Conservation (phyloP, 2,797 vertebrate species). For the Graptemys geographica region DNA sequence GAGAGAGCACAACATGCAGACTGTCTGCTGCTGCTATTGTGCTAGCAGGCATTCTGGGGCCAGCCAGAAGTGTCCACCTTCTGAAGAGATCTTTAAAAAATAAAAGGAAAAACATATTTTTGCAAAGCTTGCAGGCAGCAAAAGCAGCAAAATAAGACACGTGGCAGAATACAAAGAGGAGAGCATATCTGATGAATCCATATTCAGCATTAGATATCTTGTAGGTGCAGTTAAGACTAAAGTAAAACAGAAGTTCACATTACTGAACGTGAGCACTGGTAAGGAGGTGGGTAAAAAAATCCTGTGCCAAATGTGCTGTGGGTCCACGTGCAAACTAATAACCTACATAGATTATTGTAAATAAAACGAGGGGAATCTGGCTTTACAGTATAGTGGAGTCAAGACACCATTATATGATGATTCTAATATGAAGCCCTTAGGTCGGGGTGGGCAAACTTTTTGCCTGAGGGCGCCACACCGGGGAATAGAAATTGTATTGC, state of each 20-base stretch:
- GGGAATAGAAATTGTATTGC: no score
- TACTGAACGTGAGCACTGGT: background rate
- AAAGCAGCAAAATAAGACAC: background rate
- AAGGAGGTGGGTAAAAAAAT: background rate
- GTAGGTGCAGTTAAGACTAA: slow-evolving; percentile 8
- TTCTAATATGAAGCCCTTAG: slow-evolving; percentile 13
- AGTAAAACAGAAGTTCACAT: background rate
- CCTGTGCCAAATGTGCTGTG: background rate
- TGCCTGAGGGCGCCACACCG: no score
- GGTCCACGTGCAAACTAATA: background rate
- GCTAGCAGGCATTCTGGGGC: background rate
- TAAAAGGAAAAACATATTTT: background rate
- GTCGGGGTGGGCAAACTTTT: no score
- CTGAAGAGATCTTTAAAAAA: background rate
- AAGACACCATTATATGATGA: background rate
- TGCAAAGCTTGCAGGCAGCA: background rate
- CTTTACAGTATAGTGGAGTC: background rate
- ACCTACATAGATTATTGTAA: background rate
- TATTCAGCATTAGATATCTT: background rate
- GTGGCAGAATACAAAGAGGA: background rate
- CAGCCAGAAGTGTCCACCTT: background rate
- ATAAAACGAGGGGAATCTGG: background rate
- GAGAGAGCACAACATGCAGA: background rate
- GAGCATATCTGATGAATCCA: background rate
- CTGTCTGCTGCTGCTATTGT: background rate